Base-by-base conservation (phyloP, 2,888 invertebrate species). In the Noctua comes region DNA sequence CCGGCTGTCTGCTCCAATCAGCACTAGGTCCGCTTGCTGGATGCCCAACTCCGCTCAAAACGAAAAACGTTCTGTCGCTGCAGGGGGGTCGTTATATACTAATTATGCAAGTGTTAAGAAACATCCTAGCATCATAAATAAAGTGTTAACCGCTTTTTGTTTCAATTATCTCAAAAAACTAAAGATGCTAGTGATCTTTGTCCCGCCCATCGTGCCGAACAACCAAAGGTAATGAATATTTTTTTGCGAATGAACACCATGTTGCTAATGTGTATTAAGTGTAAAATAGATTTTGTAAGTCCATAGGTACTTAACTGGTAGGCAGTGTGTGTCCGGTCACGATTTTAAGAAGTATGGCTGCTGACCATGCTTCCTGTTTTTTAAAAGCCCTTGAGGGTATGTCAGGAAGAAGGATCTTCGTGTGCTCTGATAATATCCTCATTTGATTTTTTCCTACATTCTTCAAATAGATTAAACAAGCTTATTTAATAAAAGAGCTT, bases 141-240 rank as follows among this genome's bases (percentile, higher is more conserved):
- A 51, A 57, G 71, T 59, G 48, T 66, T n/a, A n/a, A 78, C 18
- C 1, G 8, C 40, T 78, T 82, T 73, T 78, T 83, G 27, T 64
- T 6, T 27, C 5, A 68, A 68, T 70, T 68, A 82, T 16, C 1
- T 31, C 27, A 43, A 66, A 72, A 72, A 82, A 77, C 64, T 46
- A 2, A 48, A 77, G 51, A 51, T 24, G 54, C 24, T n/a, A 36
- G 27, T 62, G 51, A 66, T 70, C 51, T 73, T 64, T 1, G 31
- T 79, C 69, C 75, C 40, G 5, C 1, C 36, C 65, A 48, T 21
- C 1, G 65, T 57, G 72, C 31, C 46, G 57, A 43, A 73, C 48
- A 57, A 8, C 31, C 57, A 81, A 84, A 84, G 74, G 81, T 70
- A 80, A 84, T 81, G 62, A 77, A 73, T 74, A 72, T 76, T 81